Evolutionary conservation across 2,797 vertebrate species (phyloP).

Genomic region (Australoheros facetus): DNA sequence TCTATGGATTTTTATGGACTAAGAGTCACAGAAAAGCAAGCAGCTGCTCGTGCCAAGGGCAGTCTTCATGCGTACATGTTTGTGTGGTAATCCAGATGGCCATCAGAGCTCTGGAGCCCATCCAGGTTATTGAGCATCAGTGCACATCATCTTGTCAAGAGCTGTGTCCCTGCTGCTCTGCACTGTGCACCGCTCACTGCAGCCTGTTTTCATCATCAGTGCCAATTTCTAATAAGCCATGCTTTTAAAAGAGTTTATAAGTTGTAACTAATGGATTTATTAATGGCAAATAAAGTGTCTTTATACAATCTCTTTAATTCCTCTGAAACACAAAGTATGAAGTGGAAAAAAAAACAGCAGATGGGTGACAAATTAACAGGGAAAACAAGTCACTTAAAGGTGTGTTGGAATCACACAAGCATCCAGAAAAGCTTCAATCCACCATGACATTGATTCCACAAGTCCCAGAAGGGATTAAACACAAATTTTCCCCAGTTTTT

Average conservation of each 20-base stretch:
- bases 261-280: conserved; percentile 24
- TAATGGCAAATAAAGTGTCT: conserved; percentile 13
- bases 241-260: conserved; percentile 10
- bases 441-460: not conserved
- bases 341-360: not conserved
- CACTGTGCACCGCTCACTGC: conserved; percentile 11
- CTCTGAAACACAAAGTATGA: not conserved
- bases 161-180: conserved; percentile 20
- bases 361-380: not conserved
- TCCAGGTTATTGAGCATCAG: conserved; percentile 45
- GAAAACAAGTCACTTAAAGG: conserved; percentile 1
- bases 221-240: not conserved
- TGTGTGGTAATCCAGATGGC: conserved; percentile 50
- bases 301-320: not conserved
- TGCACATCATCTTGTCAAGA: conserved; percentile 24
- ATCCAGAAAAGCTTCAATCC: not conserved
- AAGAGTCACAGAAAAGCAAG: conserved; percentile 1
- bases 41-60: conserved; percentile 28
- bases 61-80: not conserved
- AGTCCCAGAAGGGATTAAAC: not conserved
- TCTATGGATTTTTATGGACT: conserved; percentile 31
- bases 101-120: conserved; percentile 35
- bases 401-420: not conserved
- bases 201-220: not conserved
- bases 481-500: not conserved